phyloP scores from a whole-genome alignment of 2,113 vertebrate genomes.

The Cariama cristata region DNA sequence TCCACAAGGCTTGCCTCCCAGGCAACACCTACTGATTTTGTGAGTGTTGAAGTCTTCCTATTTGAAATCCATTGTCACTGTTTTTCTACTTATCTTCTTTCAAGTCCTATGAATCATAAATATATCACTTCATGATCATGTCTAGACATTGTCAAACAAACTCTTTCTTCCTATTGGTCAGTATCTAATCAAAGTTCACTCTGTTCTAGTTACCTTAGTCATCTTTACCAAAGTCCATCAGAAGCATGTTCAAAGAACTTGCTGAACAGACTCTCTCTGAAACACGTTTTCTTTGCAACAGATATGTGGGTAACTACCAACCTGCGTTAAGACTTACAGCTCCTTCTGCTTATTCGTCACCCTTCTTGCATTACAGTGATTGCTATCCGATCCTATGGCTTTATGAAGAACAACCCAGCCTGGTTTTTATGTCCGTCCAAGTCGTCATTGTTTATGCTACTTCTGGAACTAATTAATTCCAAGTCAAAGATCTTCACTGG shows the following conservation, averaged over 20 bases:
- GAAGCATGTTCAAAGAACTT: not conserved
- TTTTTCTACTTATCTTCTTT: not conserved
- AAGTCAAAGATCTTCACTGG: not conserved
- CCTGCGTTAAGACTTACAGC: not conserved
- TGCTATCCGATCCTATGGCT: not conserved
- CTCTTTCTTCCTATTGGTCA: not conserved
- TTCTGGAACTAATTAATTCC: not conserved
- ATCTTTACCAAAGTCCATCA: not conserved
- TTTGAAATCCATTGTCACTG: not conserved
- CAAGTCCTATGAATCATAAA: not conserved
- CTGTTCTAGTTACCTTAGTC: not conserved
- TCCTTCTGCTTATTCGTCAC: not conserved
- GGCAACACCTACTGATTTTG: not conserved
- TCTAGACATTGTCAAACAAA: not conserved
- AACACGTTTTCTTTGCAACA: not conserved
- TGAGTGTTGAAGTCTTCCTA: not conserved
- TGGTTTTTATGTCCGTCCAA: not conserved
- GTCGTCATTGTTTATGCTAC: not conserved
- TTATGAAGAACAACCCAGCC: not conserved
- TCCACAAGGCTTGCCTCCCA: not conserved
- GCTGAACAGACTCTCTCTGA: not conserved
- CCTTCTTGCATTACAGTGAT: not conserved
- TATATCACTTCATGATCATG: not conserved
- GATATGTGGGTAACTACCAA: not conserved
- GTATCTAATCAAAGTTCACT: not conserved